Base-by-base conservation (phyloP, 2,797 vertebrate species). In the Lepus townsendii region DNA sequence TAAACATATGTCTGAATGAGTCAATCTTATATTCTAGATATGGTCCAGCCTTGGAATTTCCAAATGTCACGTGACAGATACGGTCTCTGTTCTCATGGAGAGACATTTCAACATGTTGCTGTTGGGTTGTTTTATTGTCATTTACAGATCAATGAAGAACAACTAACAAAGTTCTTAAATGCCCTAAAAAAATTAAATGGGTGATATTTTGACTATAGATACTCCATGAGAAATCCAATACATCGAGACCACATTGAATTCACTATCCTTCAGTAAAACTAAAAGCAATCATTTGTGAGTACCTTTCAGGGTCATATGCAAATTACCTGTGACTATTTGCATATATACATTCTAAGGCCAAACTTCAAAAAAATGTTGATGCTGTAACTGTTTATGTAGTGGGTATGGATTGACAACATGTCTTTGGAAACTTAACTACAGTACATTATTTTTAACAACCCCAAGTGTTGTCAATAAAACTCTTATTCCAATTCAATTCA, bases 181-280 rank as follows among this genome's bases (percentile, higher is more conserved):
- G 32, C 65, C 52, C 30, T 22, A n/a, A 22, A 50, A 66, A 89
- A 83, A 76, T 68, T 35, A 73, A 73, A 54, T 38, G 27, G 75
- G 11, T 91, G 60, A 35, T 86, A 93, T 95, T 94, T 88, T 94
- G 38, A 87, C 68, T 47, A 42, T 83, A 83, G 60, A 57, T 92
- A 76, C 57, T 14, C 69, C 20, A 35, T 69, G 47, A 86, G 17
- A 42, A 86, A 78, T 83, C 10, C 8, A 12, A 88, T 88, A 72
- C 30, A 68, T 63, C 88, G 13, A 75, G n/a, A 73, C 16, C 22
- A 63, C 42, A 60, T 77, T 76, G 54, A 90, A 82, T 83, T 85
- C 27, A 72, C 24, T 88, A 14, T 93, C 19, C 5, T 63, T 35
- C 12, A 84, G 11, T 62, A 90, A 82, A 75, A 62, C 24, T 30